Conservation (phyloP, 1,140 invertebrate species). For the Rhagoletis pomonella region DNA sequence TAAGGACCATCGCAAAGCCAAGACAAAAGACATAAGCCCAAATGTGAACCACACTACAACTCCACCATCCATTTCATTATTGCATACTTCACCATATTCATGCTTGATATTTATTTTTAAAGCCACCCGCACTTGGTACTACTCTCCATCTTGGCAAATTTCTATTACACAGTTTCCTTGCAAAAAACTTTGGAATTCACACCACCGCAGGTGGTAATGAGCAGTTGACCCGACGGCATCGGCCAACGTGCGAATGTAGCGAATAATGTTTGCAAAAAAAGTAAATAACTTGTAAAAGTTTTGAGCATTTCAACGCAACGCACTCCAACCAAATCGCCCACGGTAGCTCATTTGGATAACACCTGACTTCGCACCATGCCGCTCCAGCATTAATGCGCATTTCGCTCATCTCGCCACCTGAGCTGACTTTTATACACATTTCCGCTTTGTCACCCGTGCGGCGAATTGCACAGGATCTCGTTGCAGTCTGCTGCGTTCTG, state of each 20-base stretch:
- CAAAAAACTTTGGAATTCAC: constrained; percentile 55
- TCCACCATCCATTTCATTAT: no score
- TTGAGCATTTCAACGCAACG: constrained; percentile 3
- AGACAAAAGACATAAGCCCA: no score
- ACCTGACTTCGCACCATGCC: constrained; percentile 8
- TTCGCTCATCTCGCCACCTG: no score
- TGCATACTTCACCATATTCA: no score
- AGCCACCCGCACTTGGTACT: not conserved
- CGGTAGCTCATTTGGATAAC: constrained; percentile 31
- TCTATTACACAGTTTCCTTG: constrained; percentile 23
- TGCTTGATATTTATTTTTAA: no score
- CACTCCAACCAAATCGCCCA: not conserved
- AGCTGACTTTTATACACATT: constrained; percentile 3
- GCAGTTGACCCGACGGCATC: no score
- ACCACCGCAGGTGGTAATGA: constrained; percentile 32
- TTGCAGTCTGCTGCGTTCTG: constrained; percentile 55
- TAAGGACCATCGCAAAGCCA: not conserved
- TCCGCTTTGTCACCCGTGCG: not conserved
- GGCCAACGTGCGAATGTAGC: not conserved
- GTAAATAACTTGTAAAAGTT: constrained; percentile 21
- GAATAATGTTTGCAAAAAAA: not conserved
- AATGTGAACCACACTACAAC: no score
- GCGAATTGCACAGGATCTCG: not conserved
- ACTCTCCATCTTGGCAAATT: not conserved
- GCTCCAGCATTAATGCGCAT: no score